Evolutionary conservation across 2,888 invertebrate genomes (phyloP).

Genomic region (Mantis religiosa): DNA sequence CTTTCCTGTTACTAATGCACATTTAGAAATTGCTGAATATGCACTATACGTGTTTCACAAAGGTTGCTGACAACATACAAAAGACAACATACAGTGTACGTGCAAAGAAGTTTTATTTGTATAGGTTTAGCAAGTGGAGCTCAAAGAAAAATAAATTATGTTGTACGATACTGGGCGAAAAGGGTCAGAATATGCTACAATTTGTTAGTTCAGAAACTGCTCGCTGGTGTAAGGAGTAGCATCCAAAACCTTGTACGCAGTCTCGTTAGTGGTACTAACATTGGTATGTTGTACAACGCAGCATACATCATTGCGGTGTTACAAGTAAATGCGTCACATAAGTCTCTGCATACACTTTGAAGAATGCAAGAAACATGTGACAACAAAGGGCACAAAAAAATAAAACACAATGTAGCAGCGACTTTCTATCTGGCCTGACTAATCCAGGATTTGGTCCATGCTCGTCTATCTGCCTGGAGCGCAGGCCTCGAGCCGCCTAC

Average conservation of each 20-base stretch:
- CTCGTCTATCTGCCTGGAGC: background rate
- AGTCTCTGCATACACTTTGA: background rate
- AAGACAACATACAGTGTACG: too few relatives aligned
- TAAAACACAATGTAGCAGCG: background rate
- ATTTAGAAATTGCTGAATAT: too few relatives aligned
- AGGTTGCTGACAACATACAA: too few relatives aligned
- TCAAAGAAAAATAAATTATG: too few relatives aligned
- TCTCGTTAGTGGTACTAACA: background rate
- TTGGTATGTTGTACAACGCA: background rate
- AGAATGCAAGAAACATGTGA: background rate
- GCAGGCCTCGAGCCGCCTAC: background rate
- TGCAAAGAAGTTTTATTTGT: too few relatives aligned
- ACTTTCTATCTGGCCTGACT: background rate
- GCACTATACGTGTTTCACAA: too few relatives aligned
- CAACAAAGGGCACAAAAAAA: background rate
- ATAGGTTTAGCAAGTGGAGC: too few relatives aligned
- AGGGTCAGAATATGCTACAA: background rate
- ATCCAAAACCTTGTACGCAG: background rate
- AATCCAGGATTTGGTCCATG: conserved; percentile 13
- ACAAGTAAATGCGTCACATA: background rate
- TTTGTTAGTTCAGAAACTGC: background rate
- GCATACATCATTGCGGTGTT: background rate
- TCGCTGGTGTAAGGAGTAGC: background rate
- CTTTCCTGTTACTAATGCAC: too few relatives aligned
- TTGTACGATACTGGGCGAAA: too few relatives aligned